Conservation (phyloP, 2,113 vertebrate genomes). For the Hyperopisus bebe region DNA sequence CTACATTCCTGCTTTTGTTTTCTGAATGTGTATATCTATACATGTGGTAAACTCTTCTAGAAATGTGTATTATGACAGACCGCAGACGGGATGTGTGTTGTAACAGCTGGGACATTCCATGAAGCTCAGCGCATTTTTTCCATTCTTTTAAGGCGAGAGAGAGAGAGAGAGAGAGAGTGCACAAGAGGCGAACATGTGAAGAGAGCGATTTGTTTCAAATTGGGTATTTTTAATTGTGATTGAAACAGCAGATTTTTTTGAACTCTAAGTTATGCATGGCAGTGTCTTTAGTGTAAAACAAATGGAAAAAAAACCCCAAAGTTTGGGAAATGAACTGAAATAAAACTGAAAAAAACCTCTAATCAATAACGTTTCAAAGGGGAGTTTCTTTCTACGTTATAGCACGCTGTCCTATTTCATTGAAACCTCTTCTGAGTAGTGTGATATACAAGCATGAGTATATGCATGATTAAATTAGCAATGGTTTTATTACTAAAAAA, state of each 20-base stretch:
- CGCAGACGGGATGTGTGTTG: slow-evolving; percentile 59
- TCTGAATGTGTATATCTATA: slow-evolving; percentile 73
- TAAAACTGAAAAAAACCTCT: slow-evolving; percentile 43
- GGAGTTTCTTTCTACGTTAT: not conserved
- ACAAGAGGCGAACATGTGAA: not conserved
- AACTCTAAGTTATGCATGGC: slow-evolving; percentile 98
- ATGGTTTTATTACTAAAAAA: not conserved
- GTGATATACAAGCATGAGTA: not conserved
- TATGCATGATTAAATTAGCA: not conserved
- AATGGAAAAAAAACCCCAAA: slow-evolving; percentile 72
- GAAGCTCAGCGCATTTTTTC: slow-evolving; percentile 66
- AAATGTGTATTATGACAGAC: slow-evolving; percentile 86
- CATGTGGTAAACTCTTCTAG: slow-evolving; percentile 79
- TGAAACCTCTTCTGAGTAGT: not conserved
- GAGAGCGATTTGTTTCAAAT: slow-evolving; percentile 60
- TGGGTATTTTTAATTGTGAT: slow-evolving; percentile 96
- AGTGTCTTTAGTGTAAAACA: slow-evolving; percentile 97
- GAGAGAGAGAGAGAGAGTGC: not conserved
- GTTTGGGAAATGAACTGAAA: slow-evolving; percentile 96
- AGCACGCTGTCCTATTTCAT: not conserved
- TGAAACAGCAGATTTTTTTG: slow-evolving; percentile 97
- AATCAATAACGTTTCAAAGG: not conserved
- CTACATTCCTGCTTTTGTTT: slow-evolving; percentile 66
- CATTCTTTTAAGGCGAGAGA: slow-evolving; percentile 32
- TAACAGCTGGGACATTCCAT: slow-evolving; percentile 68